Percentiles rank a stretch among this genome's conserved stretches.
These are phyloP conservation scores for Lepus americanus DNA, from an alignment of 2,113 vertebrate genomes.

Conservation along the genomic window DNA sequence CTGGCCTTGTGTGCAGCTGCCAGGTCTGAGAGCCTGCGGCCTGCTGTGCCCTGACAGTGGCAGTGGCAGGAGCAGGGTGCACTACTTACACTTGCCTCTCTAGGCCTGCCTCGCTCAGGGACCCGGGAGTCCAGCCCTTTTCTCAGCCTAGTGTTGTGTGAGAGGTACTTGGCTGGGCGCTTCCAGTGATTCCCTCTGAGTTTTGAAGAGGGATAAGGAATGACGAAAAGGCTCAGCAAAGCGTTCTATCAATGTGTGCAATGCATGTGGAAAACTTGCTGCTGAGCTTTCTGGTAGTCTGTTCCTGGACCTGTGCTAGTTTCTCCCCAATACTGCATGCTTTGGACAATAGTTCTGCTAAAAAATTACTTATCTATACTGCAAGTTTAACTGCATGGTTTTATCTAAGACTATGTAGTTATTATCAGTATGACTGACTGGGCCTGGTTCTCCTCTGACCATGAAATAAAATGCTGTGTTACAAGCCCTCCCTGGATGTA, in stretches of 20 bases:
- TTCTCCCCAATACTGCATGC: conserved; percentile 1
- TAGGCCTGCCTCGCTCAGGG: neutral
- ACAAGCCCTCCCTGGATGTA: neutral
- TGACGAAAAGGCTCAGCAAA: neutral
- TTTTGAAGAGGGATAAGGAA: conserved; percentile 10
- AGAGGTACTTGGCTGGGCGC: neutral
- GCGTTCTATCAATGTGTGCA: neutral
- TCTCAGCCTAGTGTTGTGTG: neutral
- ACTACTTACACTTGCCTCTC: neutral
- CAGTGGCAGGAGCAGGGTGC: neutral
- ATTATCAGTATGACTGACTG: neutral
- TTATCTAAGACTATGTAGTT: conserved; percentile 19
- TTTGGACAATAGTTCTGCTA: neutral
- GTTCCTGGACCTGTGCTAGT: neutral
- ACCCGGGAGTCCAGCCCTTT: neutral
- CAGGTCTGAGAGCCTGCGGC: neutral
- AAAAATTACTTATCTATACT: conserved; percentile 28
- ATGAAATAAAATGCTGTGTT: neutral
- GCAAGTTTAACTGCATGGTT: neutral
- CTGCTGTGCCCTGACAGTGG: neutral
- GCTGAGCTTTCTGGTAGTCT: neutral
- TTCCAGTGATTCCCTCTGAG: neutral
- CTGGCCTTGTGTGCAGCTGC: neutral
- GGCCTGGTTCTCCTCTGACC: neutral
- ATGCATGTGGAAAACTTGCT: neutral